Conservation (phyloP, 2,888 invertebrate species). For the Pteria penguin region DNA sequence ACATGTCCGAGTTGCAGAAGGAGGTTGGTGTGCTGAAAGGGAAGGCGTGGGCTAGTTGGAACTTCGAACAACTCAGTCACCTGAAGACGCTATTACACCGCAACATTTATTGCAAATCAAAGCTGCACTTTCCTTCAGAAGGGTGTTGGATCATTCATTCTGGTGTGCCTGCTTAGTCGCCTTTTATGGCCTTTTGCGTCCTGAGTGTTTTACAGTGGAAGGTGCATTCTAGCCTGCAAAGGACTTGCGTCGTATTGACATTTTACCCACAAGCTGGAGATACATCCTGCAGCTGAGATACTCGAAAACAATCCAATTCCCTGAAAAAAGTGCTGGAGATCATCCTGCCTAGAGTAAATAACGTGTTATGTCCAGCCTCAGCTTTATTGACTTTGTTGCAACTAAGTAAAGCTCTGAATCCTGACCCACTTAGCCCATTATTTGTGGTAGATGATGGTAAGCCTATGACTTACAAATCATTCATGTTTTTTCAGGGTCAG, state of each 20-base stretch:
- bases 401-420: not conserved
- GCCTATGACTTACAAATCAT: not conserved
- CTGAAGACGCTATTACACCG: slow-evolving; percentile 10
- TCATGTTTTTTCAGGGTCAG: not conserved
- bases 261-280: slow-evolving; percentile 12
- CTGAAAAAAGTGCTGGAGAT: slow-evolving; percentile 1
- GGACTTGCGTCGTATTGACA: slow-evolving; percentile 9
- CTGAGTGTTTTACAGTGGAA: slow-evolving; percentile 1
- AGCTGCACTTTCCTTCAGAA: not conserved
- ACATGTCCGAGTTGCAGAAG: too few species aligned
- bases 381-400: slow-evolving; percentile 5
- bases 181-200: slow-evolving; percentile 16
- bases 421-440: not conserved
- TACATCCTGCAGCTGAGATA: slow-evolving; percentile 4
- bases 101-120: slow-evolving; percentile 11
- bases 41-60: too few species aligned
- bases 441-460: not conserved
- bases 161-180: slow-evolving; percentile 19
- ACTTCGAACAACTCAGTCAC: slow-evolving; percentile 14
- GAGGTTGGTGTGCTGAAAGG: too few species aligned
- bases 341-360: slow-evolving; percentile 7
- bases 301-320: slow-evolving; percentile 19
- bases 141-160: not conserved
- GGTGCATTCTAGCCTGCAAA: slow-evolving; percentile 1
- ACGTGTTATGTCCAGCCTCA: slow-evolving; percentile 12